Percentiles rank a stretch among this genome's conserved stretches.
Evolutionary conservation across 2,113 vertebrate species (phyloP).

Genomic region (Circaetus cinerascens): DNA sequence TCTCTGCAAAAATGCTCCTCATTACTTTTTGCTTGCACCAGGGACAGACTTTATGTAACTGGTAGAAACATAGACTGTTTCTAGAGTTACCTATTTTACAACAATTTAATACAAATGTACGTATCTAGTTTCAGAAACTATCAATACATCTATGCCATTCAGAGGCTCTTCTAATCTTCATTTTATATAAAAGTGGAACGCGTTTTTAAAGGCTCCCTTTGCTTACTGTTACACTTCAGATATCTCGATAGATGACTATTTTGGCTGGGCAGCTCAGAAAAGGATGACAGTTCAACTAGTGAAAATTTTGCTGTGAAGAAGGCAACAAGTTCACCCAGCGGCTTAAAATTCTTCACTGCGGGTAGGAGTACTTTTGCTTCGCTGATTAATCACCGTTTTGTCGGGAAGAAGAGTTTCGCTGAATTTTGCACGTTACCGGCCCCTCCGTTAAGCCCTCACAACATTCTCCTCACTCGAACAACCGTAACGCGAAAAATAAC

Average conservation of each 20-base stretch:
- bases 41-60: not conserved
- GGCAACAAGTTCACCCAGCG: not conserved
- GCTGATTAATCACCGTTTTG: not conserved
- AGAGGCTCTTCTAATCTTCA: not conserved
- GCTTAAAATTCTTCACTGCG: not conserved
- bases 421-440: not conserved
- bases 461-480: not conserved
- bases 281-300: not conserved
- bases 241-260: not conserved
- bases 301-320: not conserved
- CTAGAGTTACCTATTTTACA: not conserved
- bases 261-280: not conserved
- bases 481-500: accelerated
- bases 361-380: not conserved
- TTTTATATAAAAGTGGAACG: not conserved
- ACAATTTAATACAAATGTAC: not conserved
- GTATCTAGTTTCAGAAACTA: not conserved
- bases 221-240: not conserved
- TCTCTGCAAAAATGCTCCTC: not conserved
- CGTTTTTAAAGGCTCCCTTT: not conserved
- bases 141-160: not conserved
- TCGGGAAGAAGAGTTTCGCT: not conserved
- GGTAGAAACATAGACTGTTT: not conserved
- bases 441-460: not conserved
- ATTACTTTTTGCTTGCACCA: not conserved